A percentile compares a stretch with the other conserved stretches of the same genome.
phyloP scores from a whole-genome alignment of 1,140 invertebrate genomes.

The Drosophila trapezifrons region DNA sequence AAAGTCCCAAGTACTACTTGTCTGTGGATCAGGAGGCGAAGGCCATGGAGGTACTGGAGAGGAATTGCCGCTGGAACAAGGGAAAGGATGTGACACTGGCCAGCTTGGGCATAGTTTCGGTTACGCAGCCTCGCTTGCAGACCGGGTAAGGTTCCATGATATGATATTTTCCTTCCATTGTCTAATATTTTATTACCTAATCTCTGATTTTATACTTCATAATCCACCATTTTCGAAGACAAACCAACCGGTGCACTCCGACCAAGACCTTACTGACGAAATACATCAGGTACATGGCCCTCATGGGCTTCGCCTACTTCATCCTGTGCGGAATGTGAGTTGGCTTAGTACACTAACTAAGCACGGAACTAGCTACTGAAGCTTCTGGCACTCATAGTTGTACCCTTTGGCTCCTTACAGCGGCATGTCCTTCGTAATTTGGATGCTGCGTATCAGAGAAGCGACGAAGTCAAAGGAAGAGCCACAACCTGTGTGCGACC shows the following conservation, averaged over 20 bases:
- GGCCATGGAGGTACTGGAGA: slow-evolving; percentile 39
- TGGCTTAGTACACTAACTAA: neutral
- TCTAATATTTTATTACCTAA: neutral
- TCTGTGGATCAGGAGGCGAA: slow-evolving; percentile 14
- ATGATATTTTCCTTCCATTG: neutral
- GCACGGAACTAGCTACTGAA: too few relatives aligned
- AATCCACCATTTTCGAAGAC: neutral
- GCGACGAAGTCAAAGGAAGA: neutral
- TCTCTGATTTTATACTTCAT: neutral
- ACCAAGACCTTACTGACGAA: neutral
- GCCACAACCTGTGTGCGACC: slow-evolving; percentile 42
- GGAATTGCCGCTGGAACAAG: slow-evolving; percentile 45
- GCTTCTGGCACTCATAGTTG: neutral
- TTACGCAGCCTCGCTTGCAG: slow-evolving; percentile 22
- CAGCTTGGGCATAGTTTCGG: slow-evolving; percentile 30
- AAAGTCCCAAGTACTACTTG: slow-evolving; percentile 58
- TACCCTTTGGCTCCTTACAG: slow-evolving; percentile 4
- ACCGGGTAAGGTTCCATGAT: neutral
- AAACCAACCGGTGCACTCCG: neutral
- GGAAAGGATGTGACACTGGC: slow-evolving; percentile 40
- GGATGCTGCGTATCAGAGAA: slow-evolving; percentile 45
- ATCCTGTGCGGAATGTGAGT: slow-evolving; percentile 10
- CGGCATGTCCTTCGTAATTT: slow-evolving; percentile 29
- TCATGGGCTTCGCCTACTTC: neutral
- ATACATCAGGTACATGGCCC: neutral